Conservation (phyloP, 2,797 vertebrate genomes). For the Clangula hyemalis region DNA sequence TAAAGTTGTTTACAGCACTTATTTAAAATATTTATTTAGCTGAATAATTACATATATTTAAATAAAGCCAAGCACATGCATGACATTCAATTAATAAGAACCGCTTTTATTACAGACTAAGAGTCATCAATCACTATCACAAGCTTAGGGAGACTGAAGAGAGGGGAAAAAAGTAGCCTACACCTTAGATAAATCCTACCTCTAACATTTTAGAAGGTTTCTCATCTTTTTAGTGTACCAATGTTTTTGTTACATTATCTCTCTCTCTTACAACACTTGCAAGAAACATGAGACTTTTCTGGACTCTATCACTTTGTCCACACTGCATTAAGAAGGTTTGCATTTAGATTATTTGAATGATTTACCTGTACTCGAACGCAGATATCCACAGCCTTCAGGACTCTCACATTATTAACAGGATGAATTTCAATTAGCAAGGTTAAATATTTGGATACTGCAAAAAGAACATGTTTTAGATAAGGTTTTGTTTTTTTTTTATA, state of each 20-base stretch:
- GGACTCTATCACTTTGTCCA: neutral
- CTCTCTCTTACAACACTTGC: neutral
- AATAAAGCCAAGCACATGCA: neutral
- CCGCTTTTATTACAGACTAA: neutral
- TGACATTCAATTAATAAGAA: neutral
- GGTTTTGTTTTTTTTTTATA: neutral
- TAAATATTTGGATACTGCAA: constrained; percentile 89
- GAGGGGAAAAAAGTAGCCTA: neutral
- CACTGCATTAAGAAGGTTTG: neutral
- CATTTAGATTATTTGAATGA: neutral
- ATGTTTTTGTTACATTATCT: neutral
- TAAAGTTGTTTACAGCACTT: neutral
- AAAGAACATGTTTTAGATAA: constrained; percentile 14
- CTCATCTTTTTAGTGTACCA: neutral
- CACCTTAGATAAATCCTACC: neutral
- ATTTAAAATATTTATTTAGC: neutral
- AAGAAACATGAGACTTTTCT: neutral
- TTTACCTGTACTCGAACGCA: constrained; percentile 92
- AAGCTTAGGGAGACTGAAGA: neutral
- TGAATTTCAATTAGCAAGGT: constrained; percentile 93
- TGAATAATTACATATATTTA: neutral
- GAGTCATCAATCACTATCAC: neutral
- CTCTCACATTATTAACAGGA: constrained; percentile 92
- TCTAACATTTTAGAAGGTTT: neutral
- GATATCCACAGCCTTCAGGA: constrained; percentile 95